Evolutionary conservation across 2,888 invertebrate species (phyloP).

Genomic region (Autographa pulchrina): DNA sequence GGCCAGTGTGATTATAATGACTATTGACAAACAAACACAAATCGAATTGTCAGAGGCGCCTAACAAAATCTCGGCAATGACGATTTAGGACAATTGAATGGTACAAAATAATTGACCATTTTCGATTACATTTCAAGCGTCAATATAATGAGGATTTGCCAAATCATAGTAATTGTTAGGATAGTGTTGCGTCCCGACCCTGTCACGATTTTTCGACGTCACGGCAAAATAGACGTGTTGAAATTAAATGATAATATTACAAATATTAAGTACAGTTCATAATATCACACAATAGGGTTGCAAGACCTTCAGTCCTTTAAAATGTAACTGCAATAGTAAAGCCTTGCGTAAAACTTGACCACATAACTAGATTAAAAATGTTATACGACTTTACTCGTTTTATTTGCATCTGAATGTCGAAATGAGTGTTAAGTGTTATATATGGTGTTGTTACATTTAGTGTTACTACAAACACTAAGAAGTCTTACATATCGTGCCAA

Average conservation of each 20-base stretch:
- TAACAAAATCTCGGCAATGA: constrained; percentile 69
- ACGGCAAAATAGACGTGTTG: constrained; percentile 62
- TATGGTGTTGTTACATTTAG: constrained; percentile 13
- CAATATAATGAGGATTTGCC: constrained; percentile 76
- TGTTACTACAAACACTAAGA: constrained; percentile 21
- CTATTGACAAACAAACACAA: not conserved
- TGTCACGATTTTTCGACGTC: constrained; percentile 78
- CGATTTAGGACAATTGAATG: constrained; percentile 82
- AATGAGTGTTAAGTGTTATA: constrained; percentile 7
- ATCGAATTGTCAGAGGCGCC: constrained; percentile 63
- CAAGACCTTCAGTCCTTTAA: constrained; percentile 26
- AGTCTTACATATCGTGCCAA: constrained; percentile 13
- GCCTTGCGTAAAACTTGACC: constrained; percentile 37
- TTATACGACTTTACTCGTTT: constrained; percentile 30
- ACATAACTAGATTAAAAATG: constrained; percentile 47
- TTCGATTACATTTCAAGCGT: constrained; percentile 77
- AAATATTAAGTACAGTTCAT: constrained; percentile 54
- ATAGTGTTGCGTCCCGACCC: constrained; percentile 69
- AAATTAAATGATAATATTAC: constrained; percentile 64
- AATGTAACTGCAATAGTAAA: constrained; percentile 18
- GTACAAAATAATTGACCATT: constrained; percentile 77
- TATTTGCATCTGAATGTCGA: constrained; percentile 17
- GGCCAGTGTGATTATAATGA: not conserved
- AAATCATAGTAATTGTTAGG: constrained; percentile 77
- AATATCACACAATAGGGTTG: constrained; percentile 28